These are phyloP conservation scores for Hydractinia symbiolongicarpus DNA, from an alignment of 30 jellyfish, hydroid and myxozoan genomes.

Conservation along the genomic window DNA sequence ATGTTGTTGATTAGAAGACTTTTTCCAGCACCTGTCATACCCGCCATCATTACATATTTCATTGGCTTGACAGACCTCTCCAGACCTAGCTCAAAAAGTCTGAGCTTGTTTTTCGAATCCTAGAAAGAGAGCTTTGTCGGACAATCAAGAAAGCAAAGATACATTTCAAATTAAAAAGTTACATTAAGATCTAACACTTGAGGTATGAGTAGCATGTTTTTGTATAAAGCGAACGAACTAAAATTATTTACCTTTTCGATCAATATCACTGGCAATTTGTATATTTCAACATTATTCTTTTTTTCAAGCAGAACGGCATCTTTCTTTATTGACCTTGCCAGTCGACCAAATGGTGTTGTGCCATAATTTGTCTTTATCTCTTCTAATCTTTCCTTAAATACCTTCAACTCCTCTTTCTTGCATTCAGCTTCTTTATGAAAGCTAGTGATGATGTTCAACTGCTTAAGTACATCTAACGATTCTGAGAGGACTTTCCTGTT, in stretches of 20 bases:
- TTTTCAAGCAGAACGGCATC: not conserved
- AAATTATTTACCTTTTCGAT: not conserved
- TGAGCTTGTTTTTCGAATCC: not conserved
- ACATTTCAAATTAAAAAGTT: no score
- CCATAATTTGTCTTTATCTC: not conserved
- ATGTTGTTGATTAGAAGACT: constrained; percentile 1
- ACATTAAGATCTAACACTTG: no score
- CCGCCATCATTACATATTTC: not conserved
- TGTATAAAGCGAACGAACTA: no score
- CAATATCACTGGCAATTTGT: not conserved
- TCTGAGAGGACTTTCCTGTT: not conserved
- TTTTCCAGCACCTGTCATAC: constrained; percentile 18
- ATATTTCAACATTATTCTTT: not conserved
- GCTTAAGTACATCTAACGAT: not conserved
- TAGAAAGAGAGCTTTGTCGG: not conserved
- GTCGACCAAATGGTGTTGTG: not conserved
- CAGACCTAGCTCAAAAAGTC: not conserved
- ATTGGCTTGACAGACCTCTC: not conserved
- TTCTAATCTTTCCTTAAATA: not conserved
- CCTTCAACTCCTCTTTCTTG: not conserved
- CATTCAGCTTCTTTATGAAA: not conserved
- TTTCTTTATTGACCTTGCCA: not conserved
- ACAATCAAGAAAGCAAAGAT: no score
- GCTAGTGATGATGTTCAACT: not conserved
- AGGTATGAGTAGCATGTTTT: no score